Conservation (phyloP, 2,113 vertebrate species). For the Cnemophilus loriae region DNA sequence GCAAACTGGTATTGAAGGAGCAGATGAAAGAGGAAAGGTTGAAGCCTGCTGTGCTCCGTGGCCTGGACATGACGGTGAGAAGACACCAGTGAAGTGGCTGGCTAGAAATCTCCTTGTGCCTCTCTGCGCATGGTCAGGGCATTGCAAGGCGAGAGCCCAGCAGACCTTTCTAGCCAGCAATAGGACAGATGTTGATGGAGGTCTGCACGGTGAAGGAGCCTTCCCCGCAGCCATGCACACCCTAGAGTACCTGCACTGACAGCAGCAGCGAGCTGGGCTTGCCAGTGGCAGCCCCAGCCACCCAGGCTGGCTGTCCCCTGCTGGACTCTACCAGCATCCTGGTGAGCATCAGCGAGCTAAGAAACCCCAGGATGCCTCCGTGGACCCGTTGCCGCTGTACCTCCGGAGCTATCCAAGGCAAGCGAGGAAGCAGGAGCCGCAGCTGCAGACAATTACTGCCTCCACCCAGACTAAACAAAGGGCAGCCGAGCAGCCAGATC, state of each 20-base stretch:
- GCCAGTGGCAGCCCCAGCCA: fast-evolving
- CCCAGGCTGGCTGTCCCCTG: not conserved
- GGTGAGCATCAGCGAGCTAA: fast-evolving
- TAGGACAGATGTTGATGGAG: fast-evolving
- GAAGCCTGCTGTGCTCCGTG: not conserved
- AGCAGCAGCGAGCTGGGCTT: not conserved
- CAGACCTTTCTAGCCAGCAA: not conserved
- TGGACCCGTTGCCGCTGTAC: fast-evolving
- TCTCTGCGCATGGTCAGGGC: not conserved
- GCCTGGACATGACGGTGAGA: not conserved
- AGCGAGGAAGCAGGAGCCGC: not conserved
- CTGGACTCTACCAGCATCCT: fast-evolving
- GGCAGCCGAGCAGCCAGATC: not conserved
- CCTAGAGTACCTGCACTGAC: no score
- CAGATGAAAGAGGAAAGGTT: not conserved
- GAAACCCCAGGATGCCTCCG: not conserved
- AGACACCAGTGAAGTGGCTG: not conserved
- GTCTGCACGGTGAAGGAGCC: not conserved
- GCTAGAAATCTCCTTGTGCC: not conserved
- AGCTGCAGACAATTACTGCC: slow-evolving; percentile 53
- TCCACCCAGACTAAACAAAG: slow-evolving; percentile 63
- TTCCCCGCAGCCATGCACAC: fast-evolving
- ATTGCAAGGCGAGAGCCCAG: not conserved
- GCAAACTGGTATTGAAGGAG: not conserved
- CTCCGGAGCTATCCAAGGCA: not conserved